phyloP scores from a whole-genome alignment of 1,140 invertebrate genomes.

The Drosophila takahashii region DNA sequence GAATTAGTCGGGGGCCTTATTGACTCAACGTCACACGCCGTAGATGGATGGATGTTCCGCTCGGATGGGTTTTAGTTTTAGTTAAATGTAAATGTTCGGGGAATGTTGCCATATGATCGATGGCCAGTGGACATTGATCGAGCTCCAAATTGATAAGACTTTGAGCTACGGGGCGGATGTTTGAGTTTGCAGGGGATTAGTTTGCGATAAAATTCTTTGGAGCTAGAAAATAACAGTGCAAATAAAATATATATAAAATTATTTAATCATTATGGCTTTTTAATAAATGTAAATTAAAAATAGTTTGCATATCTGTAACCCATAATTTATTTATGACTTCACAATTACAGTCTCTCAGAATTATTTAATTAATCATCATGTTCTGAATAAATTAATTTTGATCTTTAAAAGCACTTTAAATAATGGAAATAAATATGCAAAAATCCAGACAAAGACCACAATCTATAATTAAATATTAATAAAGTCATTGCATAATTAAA shows the following conservation, averaged over 20 bases:
- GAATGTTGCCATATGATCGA: constrained; percentile 25
- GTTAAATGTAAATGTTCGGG: constrained; percentile 15
- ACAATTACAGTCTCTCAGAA: background rate
- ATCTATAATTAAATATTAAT: constrained; percentile 29
- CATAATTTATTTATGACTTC: background rate
- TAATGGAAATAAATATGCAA: constrained; percentile 1
- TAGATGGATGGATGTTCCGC: constrained; percentile 16
- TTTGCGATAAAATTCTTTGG: background rate
- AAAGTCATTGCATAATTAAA: constrained; percentile 42
- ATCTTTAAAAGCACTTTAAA: constrained; percentile 1
- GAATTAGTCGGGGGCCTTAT: constrained; percentile 38
- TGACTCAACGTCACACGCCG: constrained; percentile 49
- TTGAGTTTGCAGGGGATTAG: constrained; percentile 16
- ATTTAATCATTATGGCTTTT: too few species aligned
- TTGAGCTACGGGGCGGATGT: constrained; percentile 19
- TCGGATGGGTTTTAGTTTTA: constrained; percentile 1
- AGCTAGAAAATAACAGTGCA: background rate
- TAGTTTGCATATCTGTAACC: background rate
- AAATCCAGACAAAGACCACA: constrained; percentile 11
- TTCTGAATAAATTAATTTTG: constrained; percentile 5
- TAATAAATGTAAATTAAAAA: background rate
- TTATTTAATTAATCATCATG: background rate
- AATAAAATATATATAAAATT: too few species aligned
- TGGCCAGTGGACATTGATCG: constrained; percentile 32
- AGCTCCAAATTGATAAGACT: constrained; percentile 14